Evolutionary conservation across 2,888 invertebrate genomes (phyloP), one percentile per base, ranked within the genome.

Genomic region (Plebejus melissa): DNA sequence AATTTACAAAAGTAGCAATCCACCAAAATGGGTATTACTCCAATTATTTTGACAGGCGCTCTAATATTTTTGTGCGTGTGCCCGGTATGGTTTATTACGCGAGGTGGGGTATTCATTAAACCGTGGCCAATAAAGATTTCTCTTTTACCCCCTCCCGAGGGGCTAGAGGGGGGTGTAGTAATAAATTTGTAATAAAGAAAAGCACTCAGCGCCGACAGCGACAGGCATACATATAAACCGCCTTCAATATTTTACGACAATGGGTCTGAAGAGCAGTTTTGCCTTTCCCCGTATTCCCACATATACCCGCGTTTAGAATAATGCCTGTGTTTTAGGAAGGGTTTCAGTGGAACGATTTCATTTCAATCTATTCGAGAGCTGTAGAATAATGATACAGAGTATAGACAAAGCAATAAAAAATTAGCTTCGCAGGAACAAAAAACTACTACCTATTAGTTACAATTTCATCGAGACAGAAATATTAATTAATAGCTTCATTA

Each of bases 111-210:
- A 86, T 85, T 87, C 85, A 87, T 88, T 89, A 90, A 87, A 88
- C 88, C 85, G 81, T 83, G 80, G 80, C 85, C 84, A 81, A 87
- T 90, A 88, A 88, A 87, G 85, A 85, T 82, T 81, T 84, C 76
- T 85, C 85, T 88, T 88, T 87, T 46, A 46, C 46, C 9, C 46
- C 46, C 46, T 46, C 9, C 2, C 9, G 46, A 46, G 84, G 86
- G 80, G 83, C 81, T 80, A 82, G 74, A 28, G 41, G 80, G 80
- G 81, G 82, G 83, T 82, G 80, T n/a, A 41, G 87, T 83, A 87
- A 87, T 90, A 90, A 89, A 90, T 88, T 85, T 81, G 84, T 84
- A 86, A 89, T 89, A 89, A 89, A 89, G 83, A 86, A 82, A 83
- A 82, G 84, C 82, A 81, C 82, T 81, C 80, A 78, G 74, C 76